Conservation (phyloP, 2,888 invertebrate genomes). For the Heliconius sara region DNA sequence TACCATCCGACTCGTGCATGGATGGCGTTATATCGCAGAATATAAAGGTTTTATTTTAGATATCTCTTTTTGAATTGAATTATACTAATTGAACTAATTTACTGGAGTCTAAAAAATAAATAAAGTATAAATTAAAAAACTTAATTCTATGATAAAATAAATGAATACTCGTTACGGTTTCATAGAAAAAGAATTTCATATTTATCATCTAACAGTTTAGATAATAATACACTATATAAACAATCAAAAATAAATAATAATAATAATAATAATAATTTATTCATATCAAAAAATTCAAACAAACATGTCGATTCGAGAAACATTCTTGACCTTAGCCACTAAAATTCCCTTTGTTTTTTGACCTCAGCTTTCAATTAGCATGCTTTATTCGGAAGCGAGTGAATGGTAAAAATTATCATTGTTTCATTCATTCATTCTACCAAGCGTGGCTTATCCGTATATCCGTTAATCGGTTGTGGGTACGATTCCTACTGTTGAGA, state of each 20-base stretch:
- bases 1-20: slow-evolving; percentile 59
- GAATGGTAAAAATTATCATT: slow-evolving; percentile 42
- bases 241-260: background rate
- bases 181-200: too few relatives aligned
- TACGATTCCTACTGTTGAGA: background rate
- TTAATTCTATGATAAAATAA: too few relatives aligned
- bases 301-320: slow-evolving; percentile 7
- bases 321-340: slow-evolving; percentile 36
- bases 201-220: background rate
- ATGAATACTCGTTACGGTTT: too few relatives aligned
- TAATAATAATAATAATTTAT: too few relatives aligned
- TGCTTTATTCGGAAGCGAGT: slow-evolving; percentile 31
- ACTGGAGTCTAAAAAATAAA: background rate
- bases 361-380: slow-evolving; percentile 33
- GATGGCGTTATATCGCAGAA: background rate
- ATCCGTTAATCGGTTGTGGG: slow-evolving; percentile 10
- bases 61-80: background rate
- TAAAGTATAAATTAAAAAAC: background rate
- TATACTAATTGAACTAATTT: background rate
- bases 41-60: slow-evolving; percentile 15
- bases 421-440: slow-evolving; percentile 36
- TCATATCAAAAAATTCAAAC: background rate
- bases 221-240: too few relatives aligned
- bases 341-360: slow-evolving; percentile 35
- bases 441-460: slow-evolving; percentile 35